Evolutionary conservation across 2,888 invertebrate genomes (phyloP), one percentile per base, ranked within the genome.

Genomic region (Drosophila sordidula): DNA sequence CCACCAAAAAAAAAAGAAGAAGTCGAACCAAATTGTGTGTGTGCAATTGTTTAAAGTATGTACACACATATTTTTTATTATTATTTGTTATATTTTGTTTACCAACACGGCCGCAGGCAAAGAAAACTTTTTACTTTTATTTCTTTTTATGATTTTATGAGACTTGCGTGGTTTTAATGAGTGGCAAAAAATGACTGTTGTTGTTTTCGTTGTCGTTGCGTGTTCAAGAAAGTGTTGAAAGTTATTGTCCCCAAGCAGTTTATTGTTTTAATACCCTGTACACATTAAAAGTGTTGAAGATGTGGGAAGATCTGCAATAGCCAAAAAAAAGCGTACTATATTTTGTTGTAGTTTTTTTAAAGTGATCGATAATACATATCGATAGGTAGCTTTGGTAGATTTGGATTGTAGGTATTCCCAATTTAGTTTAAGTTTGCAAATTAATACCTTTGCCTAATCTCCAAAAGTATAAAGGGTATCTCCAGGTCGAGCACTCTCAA

Each of bases 141-240:
- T 38, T 59, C 63, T 62, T 65, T 52, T 70, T 75, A 45, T 50
- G 34, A 57, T 51, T 62, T 72, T 42, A 65, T 67, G 51, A 59
- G 63, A 75, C 63, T 76, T 61, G 55, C 39, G 58, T 76, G 79
- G 62, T 70, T 78, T 78, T 84, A 78, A 84, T 84, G 84, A 82
- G 50, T 52, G 45, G 52, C 58, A 65, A 32, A 71, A 71, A 47
- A 52, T 49, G 63, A 34, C 18, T 74, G 49, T 49, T 64, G 80
- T 14, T 38, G n/a, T 41, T 18, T 5, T 61, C 42, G 55, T 34
- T 38, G 45, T 69, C 73, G 59, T 63, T 66, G 84, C 79, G 79
- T 79, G 82, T 44, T 42, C 50, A 74, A 77, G 74, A 84, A 84
- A 82, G 82, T 82, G 85, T 84, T 84, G 82, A 84, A 81, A 79